Evolutionary conservation across 1,140 invertebrate species (phyloP), one percentile per base, ranked within the genome.

Genomic region (Conus ventricosus): DNA sequence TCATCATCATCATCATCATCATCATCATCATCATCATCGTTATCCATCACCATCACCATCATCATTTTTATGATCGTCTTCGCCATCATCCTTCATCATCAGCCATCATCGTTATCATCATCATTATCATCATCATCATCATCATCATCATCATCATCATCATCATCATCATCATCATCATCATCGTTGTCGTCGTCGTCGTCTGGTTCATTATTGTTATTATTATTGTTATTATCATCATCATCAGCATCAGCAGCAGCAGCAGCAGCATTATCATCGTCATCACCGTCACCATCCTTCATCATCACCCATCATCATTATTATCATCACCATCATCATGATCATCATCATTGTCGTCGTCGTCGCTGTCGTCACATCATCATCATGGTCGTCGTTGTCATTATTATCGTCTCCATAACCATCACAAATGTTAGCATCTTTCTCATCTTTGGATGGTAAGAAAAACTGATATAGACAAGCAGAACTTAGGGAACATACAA

Each of bases 81-180:
- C n/a, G n/a, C n/a, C 39, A 39, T 39, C 39, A 39, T 39, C 39
- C 0, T 39, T n/a, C 39, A 39, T 39, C 71, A 25, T 75, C 71
- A 4, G 39, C 39, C 39, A 39, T 39, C 39, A 3, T 39, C 39
- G 39, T 39, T 3, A 3, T 39, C 39, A 1, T 39, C 0, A 0
- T 39, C 39, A 39, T 39, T 39, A 39, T 39, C 3, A 39, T 39
- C 3, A 20, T 2, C 71, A 75, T 75, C 71, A 75, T 75, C 71
- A 75, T 75, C 71, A 75, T 75, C 71, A 75, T 75, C 71, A 25
- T 75, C 71, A 75, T 75, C 71, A 75, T 75, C 71, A 75, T 75
- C 71, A 75, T 75, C 71, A 75, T 75, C 71, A 39, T 39, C 39
- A 39, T 39, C 3, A 39, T 0, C 39, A 39, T 0, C 39, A 39